Percentiles rank a stretch among this genome's conserved stretches.
These are phyloP conservation scores for Cyaniris semiargus DNA, from an alignment of 2,888 invertebrate genomes.

Conservation along the genomic window DNA sequence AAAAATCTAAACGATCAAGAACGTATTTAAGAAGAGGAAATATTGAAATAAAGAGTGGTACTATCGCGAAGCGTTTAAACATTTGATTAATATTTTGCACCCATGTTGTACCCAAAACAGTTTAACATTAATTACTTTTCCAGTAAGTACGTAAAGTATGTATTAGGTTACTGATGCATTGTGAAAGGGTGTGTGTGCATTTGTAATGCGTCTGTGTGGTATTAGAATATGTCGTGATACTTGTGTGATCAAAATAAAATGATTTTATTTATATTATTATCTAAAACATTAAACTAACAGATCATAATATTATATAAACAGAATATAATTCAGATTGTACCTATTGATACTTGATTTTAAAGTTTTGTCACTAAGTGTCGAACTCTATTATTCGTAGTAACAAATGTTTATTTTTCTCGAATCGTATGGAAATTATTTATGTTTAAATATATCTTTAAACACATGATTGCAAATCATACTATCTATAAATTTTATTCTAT, in stretches of 20 bases:
- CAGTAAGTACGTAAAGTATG: neutral
- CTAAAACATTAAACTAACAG: constrained; percentile 34
- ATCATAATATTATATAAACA: constrained; percentile 9
- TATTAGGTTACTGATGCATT: neutral
- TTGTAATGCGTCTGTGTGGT: neutral
- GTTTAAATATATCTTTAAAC: constrained; percentile 1
- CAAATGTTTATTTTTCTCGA: neutral
- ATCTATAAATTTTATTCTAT: constrained; percentile 5
- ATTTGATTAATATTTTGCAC: neutral
- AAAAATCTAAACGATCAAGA: neutral
- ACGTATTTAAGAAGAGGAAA: neutral
- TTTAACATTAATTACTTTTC: neutral
- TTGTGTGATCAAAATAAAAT: constrained; percentile 24
- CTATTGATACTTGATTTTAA: constrained; percentile 12
- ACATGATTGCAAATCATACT: neutral
- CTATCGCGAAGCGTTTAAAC: neutral
- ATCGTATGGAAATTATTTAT: neutral
- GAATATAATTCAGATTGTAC: constrained; percentile 27
- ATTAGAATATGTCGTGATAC: constrained; percentile 27
- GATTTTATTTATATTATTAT: constrained; percentile 19
- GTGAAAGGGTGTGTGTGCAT: neutral
- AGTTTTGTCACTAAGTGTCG: constrained; percentile 15
- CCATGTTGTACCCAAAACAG: neutral
- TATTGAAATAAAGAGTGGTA: neutral
- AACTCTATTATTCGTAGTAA: constrained; percentile 19